phyloP scores from a whole-genome alignment of 2,113 vertebrate species.

The Donacobius atricapilla region DNA sequence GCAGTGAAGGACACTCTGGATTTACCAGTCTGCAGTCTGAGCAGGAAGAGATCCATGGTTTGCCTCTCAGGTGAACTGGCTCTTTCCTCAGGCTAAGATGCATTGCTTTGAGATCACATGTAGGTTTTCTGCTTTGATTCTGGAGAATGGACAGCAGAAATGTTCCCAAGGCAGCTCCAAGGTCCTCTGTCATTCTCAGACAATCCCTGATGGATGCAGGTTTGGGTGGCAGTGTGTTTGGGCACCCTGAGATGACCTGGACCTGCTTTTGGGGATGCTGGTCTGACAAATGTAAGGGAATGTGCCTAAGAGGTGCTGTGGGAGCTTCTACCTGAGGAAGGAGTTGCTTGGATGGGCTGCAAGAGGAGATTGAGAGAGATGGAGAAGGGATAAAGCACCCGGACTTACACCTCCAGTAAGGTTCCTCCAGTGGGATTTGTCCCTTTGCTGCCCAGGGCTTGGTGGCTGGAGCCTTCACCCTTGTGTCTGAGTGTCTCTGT shows the following conservation, averaged over 20 bases:
- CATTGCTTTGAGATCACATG: accelerated
- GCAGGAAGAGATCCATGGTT: neutral
- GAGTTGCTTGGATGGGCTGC: neutral
- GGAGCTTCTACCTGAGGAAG: neutral
- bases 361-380: neutral
- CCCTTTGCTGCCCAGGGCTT: neutral
- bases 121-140: neutral
- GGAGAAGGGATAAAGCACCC: neutral
- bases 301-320: neutral
- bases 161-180: accelerated
- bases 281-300: neutral
- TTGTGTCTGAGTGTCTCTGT: neutral
- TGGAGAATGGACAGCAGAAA: neutral
- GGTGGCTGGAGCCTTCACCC: neutral
- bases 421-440: neutral
- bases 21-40: neutral
- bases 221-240: neutral
- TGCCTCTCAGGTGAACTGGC: neutral
- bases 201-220: neutral
- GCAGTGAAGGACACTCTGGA: neutral
- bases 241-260: neutral
- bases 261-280: neutral
- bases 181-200: neutral
- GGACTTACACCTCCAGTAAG: neutral
- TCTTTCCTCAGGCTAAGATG: neutral